Base-by-base conservation (phyloP, 1,140 invertebrate genomes). In the Chelonus insularis region DNA sequence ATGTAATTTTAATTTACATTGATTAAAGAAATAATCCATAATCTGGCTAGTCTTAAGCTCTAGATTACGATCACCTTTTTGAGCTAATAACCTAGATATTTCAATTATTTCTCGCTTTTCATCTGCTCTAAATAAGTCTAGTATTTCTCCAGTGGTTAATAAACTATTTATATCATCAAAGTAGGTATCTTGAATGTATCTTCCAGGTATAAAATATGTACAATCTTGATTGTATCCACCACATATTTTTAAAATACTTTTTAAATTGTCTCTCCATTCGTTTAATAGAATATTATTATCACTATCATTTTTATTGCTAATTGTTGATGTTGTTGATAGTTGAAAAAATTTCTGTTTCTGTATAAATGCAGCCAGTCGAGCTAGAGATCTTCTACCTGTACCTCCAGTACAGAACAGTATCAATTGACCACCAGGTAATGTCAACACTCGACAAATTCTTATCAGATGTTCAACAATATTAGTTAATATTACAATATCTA, bases 231-330 rank as follows among this genome's bases (percentile, higher is more conserved):
- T 83, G 23, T 79, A 74, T 1, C 79, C 81, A 63, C 77, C 87
- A 69, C 82, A 82, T 34, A 73, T 78, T 68, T 84, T 87, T 61
- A 89, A 69, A 55, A 87, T 80, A 47, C 79, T 77, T 65, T 86
- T 85, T n/a, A 90, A 68, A 68, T 88, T 83, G n/a, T 84, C 80
- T 60, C 82, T 76, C 88, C 88, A 90, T n/a, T n/a, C n/a, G n/a
- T n/a, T n/a, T n/a, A n/a, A n/a, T n/a, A n/a, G n/a, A n/a, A n/a
- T n/a, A n/a, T n/a, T n/a, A n/a, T n/a, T n/a, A n/a, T n/a, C n/a
- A n/a, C n/a, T n/a, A n/a, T n/a, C n/a, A n/a, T n/a, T n/a, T 25
- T 85, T 81, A 4, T 73, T 67, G 65, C 80, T 73, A 68, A 86
- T 86, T 62, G 80, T 83, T 60, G 84, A 85, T 4, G 82, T 81